These are phyloP conservation scores for Melanostoma scalare DNA, from an alignment of 2,888 invertebrate species.

Conservation along the genomic window DNA sequence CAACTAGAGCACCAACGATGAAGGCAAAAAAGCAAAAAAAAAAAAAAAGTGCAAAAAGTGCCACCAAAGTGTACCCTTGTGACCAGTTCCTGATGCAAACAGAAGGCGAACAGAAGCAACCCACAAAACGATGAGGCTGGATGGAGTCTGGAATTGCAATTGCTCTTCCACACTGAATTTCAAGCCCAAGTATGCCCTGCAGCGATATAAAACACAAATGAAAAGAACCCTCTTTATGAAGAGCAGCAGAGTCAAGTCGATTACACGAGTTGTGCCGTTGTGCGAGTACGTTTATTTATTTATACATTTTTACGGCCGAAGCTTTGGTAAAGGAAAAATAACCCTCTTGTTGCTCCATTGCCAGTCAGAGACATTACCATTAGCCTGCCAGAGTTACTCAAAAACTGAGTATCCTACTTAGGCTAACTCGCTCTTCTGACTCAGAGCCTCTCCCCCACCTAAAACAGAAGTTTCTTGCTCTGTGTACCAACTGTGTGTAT, in stretches of 20 bases:
- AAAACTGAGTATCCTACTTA: conserved; percentile 44
- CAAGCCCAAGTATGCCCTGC: conserved; percentile 70
- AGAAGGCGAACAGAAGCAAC: conserved; percentile 52
- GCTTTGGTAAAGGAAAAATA: conserved; percentile 55
- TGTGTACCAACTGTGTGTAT: conserved; percentile 20
- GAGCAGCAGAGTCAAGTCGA: conserved; percentile 23
- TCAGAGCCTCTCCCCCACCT: conserved; percentile 34
- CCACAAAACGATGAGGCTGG: conserved; percentile 70
- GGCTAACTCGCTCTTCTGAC: conserved; percentile 55
- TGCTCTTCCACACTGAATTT: conserved; percentile 34
- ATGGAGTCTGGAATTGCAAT: conserved; percentile 29
- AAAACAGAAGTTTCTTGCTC: no score
- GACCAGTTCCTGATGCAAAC: conserved; percentile 48
- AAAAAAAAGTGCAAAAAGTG: conserved; percentile 29
- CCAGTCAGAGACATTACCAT: conserved; percentile 14
- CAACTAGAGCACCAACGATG: not conserved
- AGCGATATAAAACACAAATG: conserved; percentile 63
- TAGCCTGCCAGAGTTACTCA: conserved; percentile 57
- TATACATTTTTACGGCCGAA: conserved; percentile 62
- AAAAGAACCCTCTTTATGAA: conserved; percentile 53
- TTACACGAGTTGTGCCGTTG: conserved; percentile 34
- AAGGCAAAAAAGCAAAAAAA: conserved; percentile 13
- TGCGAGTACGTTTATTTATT: conserved; percentile 59
- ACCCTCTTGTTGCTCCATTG: conserved; percentile 69
- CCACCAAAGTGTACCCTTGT: conserved; percentile 69